Base-by-base conservation (phyloP, 2,113 vertebrate genomes). In the Ardeotis arabs region DNA sequence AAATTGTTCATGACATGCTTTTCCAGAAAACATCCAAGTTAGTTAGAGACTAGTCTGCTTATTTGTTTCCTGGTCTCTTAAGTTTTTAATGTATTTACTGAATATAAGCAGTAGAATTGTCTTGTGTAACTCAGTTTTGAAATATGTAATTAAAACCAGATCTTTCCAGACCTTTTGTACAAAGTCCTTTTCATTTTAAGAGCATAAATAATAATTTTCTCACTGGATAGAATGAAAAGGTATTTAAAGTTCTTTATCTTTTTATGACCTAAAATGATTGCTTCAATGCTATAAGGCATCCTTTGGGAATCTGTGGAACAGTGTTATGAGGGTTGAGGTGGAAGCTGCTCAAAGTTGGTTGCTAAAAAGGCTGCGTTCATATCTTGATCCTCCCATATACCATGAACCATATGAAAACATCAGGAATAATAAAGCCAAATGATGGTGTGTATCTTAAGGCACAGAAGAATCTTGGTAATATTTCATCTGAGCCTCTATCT, bases 251-350 rank as follows among this genome's bases (percentile, higher is more conserved):
- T 93, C 52, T 95, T 87, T 95, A 87, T 92, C 84, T 87, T 82
- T 95, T 91, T 91, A 89, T 95, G 93, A 76, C 77, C 84, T 89
- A n/a, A 89, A 95, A 49, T 20, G n/a, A 89, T 95, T 87, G 75
- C 50, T 91, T 85, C 45, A 80, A 73, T 83, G 79, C 47, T 88
- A 5, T 55, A 66, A 95, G 68, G 35, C 90, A 25, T 88, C 47
- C 86, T 85, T 47, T 52, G 68, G 66, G 74, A 67, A 76, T 84
- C 64, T 76, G 39, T 45, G 47, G 37, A 66, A 62, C 60, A 83
- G 35, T 58, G 56, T 74, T 83, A 25, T 9, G 60, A 35, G 73
- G 28, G 12, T 66, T 92, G 80, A 68, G 45, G 68, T 62, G 52
- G 41, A 86, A 21, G 12, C 49, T 90, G 60, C 72, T 92, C 62